Conservation (phyloP, 2,113 vertebrate genomes). For the Gopherus flavomarginatus region DNA sequence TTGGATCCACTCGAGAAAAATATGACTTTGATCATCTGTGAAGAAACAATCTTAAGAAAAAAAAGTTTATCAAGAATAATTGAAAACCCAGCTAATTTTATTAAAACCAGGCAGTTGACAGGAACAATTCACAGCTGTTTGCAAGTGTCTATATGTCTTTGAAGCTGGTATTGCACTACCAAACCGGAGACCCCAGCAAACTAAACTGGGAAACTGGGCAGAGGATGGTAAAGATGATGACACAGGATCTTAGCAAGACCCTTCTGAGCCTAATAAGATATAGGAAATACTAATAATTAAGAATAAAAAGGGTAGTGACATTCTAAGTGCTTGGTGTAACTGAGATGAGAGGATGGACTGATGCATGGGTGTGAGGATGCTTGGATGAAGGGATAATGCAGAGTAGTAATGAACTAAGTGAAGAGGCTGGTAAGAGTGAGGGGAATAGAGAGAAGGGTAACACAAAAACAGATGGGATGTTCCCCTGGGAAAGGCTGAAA, state of each 20-base stretch:
- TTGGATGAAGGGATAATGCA: not conserved
- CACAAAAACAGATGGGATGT: not conserved
- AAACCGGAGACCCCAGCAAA: not conserved
- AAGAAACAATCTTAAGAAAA: not conserved
- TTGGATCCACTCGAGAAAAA: not conserved
- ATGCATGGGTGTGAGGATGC: not conserved
- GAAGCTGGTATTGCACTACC: not conserved
- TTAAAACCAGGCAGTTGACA: not conserved
- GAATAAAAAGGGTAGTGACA: not conserved
- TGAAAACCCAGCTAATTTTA: not conserved
- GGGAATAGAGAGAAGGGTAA: not conserved
- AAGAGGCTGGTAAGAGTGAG: not conserved
- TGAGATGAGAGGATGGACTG: not conserved
- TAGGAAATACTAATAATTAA: not conserved
- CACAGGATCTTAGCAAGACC: not conserved
- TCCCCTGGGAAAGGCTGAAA: too few species aligned
- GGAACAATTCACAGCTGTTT: not conserved
- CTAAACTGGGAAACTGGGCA: accelerated
- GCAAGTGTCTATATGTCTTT: accelerated
- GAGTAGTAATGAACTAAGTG: not conserved
- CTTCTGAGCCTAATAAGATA: not conserved
- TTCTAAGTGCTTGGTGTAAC: not conserved
- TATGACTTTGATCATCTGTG: accelerated
- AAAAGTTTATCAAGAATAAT: not conserved
- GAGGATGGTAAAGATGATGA: not conserved